Conservation (phyloP, 92 coral and sea anemone genomes). For the Actinostola sp. region DNA sequence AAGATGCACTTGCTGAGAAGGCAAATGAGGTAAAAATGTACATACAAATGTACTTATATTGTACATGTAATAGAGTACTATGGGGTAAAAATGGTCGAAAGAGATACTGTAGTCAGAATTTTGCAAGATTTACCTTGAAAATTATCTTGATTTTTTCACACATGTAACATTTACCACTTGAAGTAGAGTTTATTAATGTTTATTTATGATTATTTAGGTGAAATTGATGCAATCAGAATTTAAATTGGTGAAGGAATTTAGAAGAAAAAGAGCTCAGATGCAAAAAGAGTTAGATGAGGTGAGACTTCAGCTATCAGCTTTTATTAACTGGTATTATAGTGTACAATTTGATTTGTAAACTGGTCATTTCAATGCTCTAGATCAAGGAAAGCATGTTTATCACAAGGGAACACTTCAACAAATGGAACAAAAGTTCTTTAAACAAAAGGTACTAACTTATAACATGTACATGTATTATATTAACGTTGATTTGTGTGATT, state of each 20-base stretch:
- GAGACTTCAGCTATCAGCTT: too few species aligned
- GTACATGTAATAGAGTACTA: too few species aligned
- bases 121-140: too few species aligned
- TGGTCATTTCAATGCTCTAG: slow-evolving; percentile 25
- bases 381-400: slow-evolving; percentile 90
- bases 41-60: neutral
- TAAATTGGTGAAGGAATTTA: slow-evolving; percentile 94
- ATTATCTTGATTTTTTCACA: too few species aligned
- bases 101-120: too few species aligned
- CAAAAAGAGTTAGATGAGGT: slow-evolving; percentile 98
- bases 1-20: slow-evolving; percentile 90
- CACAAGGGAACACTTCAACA: slow-evolving; percentile 88
- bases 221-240: slow-evolving; percentile 95
- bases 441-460: slow-evolving; percentile 74
- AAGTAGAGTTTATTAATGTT: too few species aligned
- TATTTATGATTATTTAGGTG: slow-evolving; percentile 49
- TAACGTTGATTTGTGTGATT: too few species aligned
- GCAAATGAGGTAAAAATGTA: slow-evolving; percentile 93
- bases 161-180: too few species aligned
- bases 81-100: too few species aligned
- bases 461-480: neutral
- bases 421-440: slow-evolving; percentile 99
- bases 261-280: slow-evolving; percentile 99
- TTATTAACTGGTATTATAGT: too few species aligned
- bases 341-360: too few species aligned